A percentile compares a stretch with the other conserved stretches of the same genome.
Conservation (phyloP, 2,113 vertebrate genomes). For the Callipepla californica region DNA sequence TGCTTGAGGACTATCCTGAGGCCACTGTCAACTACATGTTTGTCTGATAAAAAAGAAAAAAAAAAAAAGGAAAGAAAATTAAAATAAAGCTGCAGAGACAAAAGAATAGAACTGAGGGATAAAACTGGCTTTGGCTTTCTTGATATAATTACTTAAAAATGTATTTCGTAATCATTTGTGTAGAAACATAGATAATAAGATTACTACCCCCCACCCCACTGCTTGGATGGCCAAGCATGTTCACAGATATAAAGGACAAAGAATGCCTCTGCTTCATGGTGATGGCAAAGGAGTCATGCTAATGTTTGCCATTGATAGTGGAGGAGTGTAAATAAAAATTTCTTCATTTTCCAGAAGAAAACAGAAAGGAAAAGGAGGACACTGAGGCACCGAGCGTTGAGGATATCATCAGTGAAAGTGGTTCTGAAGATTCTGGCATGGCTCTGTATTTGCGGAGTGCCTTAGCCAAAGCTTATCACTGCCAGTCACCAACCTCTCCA, state of each 20-base stretch:
- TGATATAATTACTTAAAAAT: rapidly evolving
- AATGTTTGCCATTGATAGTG: neutral
- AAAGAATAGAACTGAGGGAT: neutral
- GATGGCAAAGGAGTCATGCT: neutral
- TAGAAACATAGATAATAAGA: neutral
- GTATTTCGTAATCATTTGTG: neutral
- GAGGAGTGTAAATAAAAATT: neutral
- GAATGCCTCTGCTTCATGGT: neutral
- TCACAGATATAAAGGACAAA: neutral
- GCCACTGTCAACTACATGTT: neutral
- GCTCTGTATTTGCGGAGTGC: neutral
- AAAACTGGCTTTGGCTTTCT: neutral
- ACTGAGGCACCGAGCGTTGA: neutral
- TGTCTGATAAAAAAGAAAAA: neutral
- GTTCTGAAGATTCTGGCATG: neutral
- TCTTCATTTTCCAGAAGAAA: neutral
- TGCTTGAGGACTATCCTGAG: neutral
- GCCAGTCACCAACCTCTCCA: neutral
- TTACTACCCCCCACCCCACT: neutral
- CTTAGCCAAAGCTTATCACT: neutral
- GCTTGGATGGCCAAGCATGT: neutral
- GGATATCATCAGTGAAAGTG: neutral
- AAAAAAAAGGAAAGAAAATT: neutral
- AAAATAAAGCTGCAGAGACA: neutral
- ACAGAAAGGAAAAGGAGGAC: neutral